Base-by-base conservation (phyloP, 2,888 invertebrate species). In the Heteropelma amictum region DNA sequence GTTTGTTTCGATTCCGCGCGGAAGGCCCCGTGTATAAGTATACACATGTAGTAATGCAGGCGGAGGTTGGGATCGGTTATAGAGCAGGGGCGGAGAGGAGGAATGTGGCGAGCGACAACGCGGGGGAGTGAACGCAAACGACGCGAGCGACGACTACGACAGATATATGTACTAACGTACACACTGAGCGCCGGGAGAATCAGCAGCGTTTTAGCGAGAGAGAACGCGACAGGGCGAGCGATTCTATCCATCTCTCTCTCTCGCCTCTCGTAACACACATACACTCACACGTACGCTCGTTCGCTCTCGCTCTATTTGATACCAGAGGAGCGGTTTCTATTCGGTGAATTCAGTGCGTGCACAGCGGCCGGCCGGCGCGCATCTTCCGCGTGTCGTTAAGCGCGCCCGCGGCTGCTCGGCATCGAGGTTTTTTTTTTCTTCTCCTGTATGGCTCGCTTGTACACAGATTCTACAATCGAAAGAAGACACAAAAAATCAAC, bases 311-410 rank as follows among this genome's bases (percentile, higher is more conserved):
- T 40, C 58, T 51, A 47, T 28, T 26, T 38, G 67, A 47, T 54
- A 40, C 53, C 49, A 17, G 53, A 40, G 54, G 42, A 58, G 68
- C 69, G 56, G 40, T 76, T 73, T 71, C 86, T 65, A 28, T 56
- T 45, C 45, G 35, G 47, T 42, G 28, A 26, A 33, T 23, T 68
- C 85, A 87, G 87, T 87, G 86, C 83, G 83, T 84, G 86, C 82
- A 83, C 79, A 84, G 85, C 87, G 84, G 84, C 87, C 87, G 87
- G 86, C 84, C 85, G 87, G 85, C 83, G 84, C 82, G 86, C 83
- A 84, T 82, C 79, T 81, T 81, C 70, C 69, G 77, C 75, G 77
- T 77, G 72, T 79, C 75, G 81, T 77, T 76, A 77, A 73, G 71
- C 67, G 69, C 67, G 69, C n/a, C n/a, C 68, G 60, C 73, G 64